Evolutionary conservation across 2,797 vertebrate genomes (phyloP).

Genomic region (Neopelma chrysocephalum): DNA sequence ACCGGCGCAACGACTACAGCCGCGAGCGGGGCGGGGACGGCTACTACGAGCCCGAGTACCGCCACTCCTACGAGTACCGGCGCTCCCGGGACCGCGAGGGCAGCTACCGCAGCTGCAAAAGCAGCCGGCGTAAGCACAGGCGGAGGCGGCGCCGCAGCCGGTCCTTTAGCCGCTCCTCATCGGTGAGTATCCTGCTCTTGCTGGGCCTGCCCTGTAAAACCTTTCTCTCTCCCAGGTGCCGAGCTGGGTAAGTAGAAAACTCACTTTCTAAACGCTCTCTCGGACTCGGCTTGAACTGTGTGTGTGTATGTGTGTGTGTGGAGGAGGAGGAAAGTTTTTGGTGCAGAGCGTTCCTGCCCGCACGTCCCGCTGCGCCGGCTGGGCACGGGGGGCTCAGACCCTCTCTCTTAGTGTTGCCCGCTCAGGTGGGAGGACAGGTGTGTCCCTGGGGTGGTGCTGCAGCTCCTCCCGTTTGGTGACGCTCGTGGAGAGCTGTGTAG

Average conservation of each 20-base stretch:
- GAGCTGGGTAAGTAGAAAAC: conserved; percentile 55
- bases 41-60: conserved; percentile 86
- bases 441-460: neutral
- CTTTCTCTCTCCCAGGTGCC: conserved; percentile 57
- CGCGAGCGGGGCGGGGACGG: conserved; percentile 81
- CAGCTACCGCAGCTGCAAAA: conserved; percentile 87
- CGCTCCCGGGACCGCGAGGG: conserved; percentile 80
- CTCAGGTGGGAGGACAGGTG: neutral
- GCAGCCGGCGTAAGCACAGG: conserved; percentile 97
- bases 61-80: conserved; percentile 86
- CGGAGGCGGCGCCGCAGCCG: conserved; percentile 95
- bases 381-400: neutral
- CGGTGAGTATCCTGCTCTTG: conserved; percentile 90
- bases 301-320: neutral
- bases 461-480: neutral
- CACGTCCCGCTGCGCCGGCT: rapidly evolving
- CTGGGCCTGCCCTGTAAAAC: conserved; percentile 65
- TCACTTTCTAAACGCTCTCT: conserved; percentile 26
- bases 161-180: conserved; percentile 97
- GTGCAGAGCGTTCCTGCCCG: neutral
- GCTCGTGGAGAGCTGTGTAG: neutral
- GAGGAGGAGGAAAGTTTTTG: neutral
- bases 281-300: neutral
- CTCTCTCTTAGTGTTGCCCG: neutral
- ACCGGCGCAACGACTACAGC: conserved; percentile 87